Conservation (phyloP, 92 coral and sea anemone species). For the Parazoanthus swiftii region DNA sequence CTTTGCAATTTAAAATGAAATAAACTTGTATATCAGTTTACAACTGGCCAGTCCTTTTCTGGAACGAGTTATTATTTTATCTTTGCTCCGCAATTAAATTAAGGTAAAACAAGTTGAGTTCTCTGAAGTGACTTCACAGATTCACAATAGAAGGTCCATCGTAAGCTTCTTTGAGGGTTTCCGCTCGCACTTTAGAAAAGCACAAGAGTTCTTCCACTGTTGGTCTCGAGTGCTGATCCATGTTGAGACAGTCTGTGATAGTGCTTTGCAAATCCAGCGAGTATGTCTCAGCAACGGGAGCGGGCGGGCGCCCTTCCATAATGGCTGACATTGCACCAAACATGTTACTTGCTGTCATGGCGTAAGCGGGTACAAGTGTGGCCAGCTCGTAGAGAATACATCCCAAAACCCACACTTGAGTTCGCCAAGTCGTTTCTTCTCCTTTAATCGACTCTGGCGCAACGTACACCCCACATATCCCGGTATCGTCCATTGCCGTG, state of each 20-base stretch:
- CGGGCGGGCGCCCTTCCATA: conserved; percentile 87
- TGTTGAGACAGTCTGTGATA: conserved; percentile 43
- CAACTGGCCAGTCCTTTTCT: not conserved
- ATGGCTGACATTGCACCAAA: conserved; percentile 86
- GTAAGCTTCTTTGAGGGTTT: conserved; percentile 44
- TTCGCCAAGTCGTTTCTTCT: conserved; percentile 67
- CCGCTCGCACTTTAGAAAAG: conserved; percentile 48
- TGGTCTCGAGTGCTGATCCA: conserved; percentile 58
- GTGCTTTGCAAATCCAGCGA: conserved; percentile 47
- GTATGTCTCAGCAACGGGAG: conserved; percentile 38
- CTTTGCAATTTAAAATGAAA: too few species aligned
- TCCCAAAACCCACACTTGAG: conserved; percentile 86
- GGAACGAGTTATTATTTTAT: not conserved
- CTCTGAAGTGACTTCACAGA: conserved; percentile 16
- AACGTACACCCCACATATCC: conserved; percentile 75
- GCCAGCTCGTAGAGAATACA: conserved; percentile 87
- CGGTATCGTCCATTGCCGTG: conserved; percentile 71
- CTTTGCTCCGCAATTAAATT: not conserved
- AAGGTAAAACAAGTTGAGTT: not conserved
- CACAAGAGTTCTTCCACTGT: conserved; percentile 59
- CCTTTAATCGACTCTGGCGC: conserved; percentile 90
- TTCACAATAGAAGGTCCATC: conserved; percentile 54
- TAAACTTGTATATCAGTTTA: not conserved
- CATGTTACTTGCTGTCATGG: conserved; percentile 89
- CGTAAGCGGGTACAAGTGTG: conserved; percentile 85